These are phyloP conservation scores for Cathartes aura DNA, from an alignment of 2,113 vertebrate genomes.

Conservation along the genomic window DNA sequence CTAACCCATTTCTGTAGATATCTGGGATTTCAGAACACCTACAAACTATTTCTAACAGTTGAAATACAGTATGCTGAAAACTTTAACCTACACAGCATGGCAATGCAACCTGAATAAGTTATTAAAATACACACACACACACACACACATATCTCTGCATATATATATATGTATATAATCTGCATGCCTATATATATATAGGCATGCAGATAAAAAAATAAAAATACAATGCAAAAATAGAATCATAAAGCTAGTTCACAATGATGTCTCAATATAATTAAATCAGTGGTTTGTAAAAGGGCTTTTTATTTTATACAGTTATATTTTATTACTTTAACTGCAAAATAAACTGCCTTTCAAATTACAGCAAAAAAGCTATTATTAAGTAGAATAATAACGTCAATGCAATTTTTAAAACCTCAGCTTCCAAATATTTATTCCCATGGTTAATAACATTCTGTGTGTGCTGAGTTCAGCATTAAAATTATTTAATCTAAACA, in stretches of 20 bases:
- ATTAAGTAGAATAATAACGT: constrained; percentile 19
- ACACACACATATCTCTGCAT: not conserved
- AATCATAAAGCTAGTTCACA: not conserved
- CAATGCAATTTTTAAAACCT: constrained; percentile 30
- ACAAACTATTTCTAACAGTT: not conserved
- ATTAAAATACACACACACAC: not conserved
- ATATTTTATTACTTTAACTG: constrained; percentile 40
- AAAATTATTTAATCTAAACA: constrained; percentile 44
- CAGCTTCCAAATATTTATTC: constrained; percentile 56
- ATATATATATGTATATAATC: not conserved
- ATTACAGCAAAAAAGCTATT: constrained; percentile 46
- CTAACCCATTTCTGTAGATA: not conserved
- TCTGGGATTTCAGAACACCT: not conserved
- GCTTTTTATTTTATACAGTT: constrained; percentile 14
- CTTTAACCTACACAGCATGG: not conserved
- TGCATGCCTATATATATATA: not conserved
- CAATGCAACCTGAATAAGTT: not conserved
- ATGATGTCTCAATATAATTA: not conserved
- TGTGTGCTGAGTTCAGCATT: constrained; percentile 20
- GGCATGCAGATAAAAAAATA: not conserved
- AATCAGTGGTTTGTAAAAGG: constrained; percentile 25
- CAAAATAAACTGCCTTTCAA: constrained; percentile 53
- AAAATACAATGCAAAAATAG: not conserved
- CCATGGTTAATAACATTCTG: not conserved
- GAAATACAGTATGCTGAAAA: not conserved